Evolutionary conservation across 2,113 vertebrate genomes (phyloP).

Genomic region (Upupa epops): DNA sequence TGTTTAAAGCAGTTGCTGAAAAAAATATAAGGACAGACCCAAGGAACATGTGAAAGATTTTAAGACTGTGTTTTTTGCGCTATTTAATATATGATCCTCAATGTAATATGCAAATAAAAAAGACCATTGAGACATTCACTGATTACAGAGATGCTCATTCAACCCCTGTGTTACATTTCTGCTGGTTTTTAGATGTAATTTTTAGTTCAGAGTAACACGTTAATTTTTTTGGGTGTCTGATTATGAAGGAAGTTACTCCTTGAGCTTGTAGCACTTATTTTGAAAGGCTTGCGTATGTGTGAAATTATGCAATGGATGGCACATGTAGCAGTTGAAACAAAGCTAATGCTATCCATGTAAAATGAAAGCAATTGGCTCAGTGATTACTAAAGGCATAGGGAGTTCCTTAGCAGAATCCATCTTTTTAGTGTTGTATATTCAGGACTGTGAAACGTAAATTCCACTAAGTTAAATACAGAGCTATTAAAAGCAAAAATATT

Average conservation of each 20-base stretch:
- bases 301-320: conserved; percentile 40
- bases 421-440: background rate
- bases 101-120: conserved; percentile 41
- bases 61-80: background rate
- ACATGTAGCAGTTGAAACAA: conserved; percentile 12
- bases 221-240: conserved; percentile 11
- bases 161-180: conserved; percentile 64
- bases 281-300: conserved; percentile 42
- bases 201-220: conserved; percentile 24
- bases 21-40: background rate
- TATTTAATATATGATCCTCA: conserved; percentile 13
- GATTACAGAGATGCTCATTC: conserved; percentile 29
- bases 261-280: conserved; percentile 51
- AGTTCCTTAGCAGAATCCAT: background rate
- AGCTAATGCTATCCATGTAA: conserved; percentile 36
- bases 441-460: background rate
- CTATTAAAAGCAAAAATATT: background rate
- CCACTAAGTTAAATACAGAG: background rate
- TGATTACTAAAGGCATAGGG: background rate
- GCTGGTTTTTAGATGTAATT: conserved; percentile 21
- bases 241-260: conserved; percentile 43
- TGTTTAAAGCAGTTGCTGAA: conserved; percentile 3
- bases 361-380: conserved; percentile 21
- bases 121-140: conserved; percentile 27
- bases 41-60: background rate